Base-by-base conservation (phyloP, 2,888 invertebrate genomes). In the Iselma pallidipennis region DNA sequence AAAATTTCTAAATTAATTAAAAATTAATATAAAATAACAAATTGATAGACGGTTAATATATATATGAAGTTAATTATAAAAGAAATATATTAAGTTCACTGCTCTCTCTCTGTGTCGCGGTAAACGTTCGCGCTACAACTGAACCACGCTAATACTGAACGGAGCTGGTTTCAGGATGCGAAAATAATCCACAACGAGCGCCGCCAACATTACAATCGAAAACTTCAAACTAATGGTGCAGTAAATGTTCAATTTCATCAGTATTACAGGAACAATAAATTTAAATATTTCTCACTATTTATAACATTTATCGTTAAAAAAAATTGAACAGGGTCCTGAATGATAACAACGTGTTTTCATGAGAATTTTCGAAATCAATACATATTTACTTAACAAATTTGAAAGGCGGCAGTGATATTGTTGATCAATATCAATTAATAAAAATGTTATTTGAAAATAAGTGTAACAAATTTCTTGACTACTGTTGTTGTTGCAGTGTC, bases 31-130 rank as follows among this genome's bases (percentile, higher is more conserved):
- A 19, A 10, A 19, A 10, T 19, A 4, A 21, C 16, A 42, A 21
- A 42, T 10, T 21, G 21, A 42, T 42, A 10, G 21, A 42, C 21
- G 42, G 7, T 29, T 29, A n/a, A 29, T 42, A 42, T 10, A 10
- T 21, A 10, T 42, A 10, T 37, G 4, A 37, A 16, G 16, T 37
- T 37, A 37, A 37, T 16, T 37, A 37, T 28, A 48, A 52, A 26
- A 23, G 21, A 37, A 28, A 19, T 57, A 12, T 23, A 16, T 25
- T 42, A 51, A 59, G 63, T 63, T 63, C 63, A 63, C 59, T 63
- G 63, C 59, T 63, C 63, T 63, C 59, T 28, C n/a, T n/a, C n/a
- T n/a, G n/a, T n/a, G n/a, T n/a, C n/a, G n/a, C 61, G 29, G 29
- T 51, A 55, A 62, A 58, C 59, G 52, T 49, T 51, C 50, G 37